Conservation (phyloP, 2,797 vertebrate species). For the Triplophysa bombifrons region DNA sequence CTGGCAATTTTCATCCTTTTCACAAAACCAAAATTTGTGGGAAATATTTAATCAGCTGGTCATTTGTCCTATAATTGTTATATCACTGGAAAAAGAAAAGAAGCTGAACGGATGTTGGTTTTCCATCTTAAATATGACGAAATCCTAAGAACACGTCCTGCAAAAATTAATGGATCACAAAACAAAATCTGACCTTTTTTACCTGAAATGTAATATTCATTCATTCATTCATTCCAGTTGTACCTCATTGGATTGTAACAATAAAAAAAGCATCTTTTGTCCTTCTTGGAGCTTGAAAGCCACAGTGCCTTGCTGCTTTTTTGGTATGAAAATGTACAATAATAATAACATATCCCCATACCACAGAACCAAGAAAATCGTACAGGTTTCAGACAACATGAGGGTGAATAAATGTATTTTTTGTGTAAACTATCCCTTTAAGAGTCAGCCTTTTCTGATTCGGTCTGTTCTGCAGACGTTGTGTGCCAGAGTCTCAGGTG, state of each 20-base stretch:
- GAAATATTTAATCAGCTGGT: slow-evolving; percentile 56
- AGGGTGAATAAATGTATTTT: neutral
- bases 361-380: slow-evolving; percentile 56
- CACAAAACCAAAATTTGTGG: slow-evolving; percentile 50
- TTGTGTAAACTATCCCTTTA: neutral
- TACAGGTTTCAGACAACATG: neutral
- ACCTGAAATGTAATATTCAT: too few species aligned
- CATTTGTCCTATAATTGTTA: slow-evolving; percentile 57
- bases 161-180: neutral
- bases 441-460: slow-evolving; percentile 14
- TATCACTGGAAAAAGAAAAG: slow-evolving; percentile 46
- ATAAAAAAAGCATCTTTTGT: neutral
- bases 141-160: neutral
- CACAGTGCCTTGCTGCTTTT: too few species aligned
- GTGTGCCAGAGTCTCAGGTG: neutral
- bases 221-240: too few species aligned
- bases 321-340: too few species aligned
- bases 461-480: neutral
- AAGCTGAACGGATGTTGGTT: neutral
- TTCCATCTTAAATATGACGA: neutral
- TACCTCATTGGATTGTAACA: too few species aligned
- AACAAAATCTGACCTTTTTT: neutral
- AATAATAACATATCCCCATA: neutral
- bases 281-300: neutral
- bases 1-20: slow-evolving; percentile 58